These are phyloP conservation scores for Eristalis pertinax DNA, from an alignment of 2,888 invertebrate species.

Conservation along the genomic window DNA sequence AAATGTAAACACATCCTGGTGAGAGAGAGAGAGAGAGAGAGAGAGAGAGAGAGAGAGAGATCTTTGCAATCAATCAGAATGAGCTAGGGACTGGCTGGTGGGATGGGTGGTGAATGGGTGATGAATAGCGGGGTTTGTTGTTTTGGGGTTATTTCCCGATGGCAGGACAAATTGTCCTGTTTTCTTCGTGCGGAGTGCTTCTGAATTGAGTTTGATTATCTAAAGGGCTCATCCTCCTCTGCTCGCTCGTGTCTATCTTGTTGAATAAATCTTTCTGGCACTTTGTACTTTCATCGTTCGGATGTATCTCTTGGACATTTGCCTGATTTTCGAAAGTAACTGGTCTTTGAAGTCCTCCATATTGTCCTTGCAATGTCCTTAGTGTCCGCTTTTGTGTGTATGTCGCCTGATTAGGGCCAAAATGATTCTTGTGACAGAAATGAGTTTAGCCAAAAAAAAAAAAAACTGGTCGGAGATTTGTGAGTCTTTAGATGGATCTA, in stretches of 20 bases:
- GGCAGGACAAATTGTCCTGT: slow-evolving; percentile 37
- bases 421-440: not conserved
- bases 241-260: slow-evolving; percentile 9
- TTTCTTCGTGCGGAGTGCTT: slow-evolving; percentile 25
- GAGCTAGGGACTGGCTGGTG: slow-evolving; percentile 34
- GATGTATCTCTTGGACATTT: slow-evolving; percentile 43
- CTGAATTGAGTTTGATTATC: slow-evolving; percentile 22
- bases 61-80: slow-evolving; percentile 62
- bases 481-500: not conserved
- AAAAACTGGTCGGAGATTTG: not conserved
- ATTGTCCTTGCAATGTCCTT: not conserved
- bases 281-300: slow-evolving; percentile 42
- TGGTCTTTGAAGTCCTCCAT: slow-evolving; percentile 21
- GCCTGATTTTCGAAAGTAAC: slow-evolving; percentile 33
- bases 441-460: not conserved
- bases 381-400: not conserved
- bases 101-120: not conserved
- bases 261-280: slow-evolving; percentile 49
- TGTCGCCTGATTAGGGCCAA: not conserved
- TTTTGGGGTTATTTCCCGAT: slow-evolving; percentile 28
- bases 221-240: not conserved
- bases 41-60: slow-evolving; percentile 32
- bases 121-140: slow-evolving; percentile 20
- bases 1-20: slow-evolving; percentile 45
- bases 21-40: slow-evolving; percentile 32